Conservation (phyloP, 2,888 invertebrate species). For the Bibio marci region DNA sequence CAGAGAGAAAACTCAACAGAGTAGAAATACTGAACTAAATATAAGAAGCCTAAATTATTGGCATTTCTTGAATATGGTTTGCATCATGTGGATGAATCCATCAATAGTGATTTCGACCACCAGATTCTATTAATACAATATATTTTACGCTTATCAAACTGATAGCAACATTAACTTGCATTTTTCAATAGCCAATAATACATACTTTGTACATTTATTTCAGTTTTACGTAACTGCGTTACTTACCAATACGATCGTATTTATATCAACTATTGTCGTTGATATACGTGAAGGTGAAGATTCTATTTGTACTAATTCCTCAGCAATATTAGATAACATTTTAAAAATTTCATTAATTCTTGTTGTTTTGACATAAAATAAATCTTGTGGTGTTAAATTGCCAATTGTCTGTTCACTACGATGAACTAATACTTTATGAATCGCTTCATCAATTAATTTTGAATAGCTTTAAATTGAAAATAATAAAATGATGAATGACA, state of each 20-base stretch:
- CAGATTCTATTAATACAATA: no score
- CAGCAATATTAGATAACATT: slow-evolving; percentile 40
- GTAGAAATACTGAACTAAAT: no score
- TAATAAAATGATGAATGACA: neutral
- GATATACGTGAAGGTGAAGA: slow-evolving; percentile 38
- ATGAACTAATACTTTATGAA: slow-evolving; percentile 34
- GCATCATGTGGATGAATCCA: no score
- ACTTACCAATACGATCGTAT: slow-evolving; percentile 36
- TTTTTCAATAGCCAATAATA: no score
- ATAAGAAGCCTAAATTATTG: no score
- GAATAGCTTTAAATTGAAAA: slow-evolving; percentile 13
- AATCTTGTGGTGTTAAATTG: slow-evolving; percentile 48
- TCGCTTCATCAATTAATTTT: slow-evolving; percentile 35
- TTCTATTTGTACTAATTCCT: slow-evolving; percentile 40
- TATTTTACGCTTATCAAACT: no score
- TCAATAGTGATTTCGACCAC: no score
- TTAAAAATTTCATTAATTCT: slow-evolving; percentile 47
- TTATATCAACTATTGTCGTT: slow-evolving; percentile 34
- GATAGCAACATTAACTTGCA: no score
- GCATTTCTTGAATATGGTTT: no score
- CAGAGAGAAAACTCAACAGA: no score
- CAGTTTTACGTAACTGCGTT: no score
- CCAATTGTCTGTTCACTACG: slow-evolving; percentile 29
- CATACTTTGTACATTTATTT: no score
- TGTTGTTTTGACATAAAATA: slow-evolving; percentile 57